A percentile compares a stretch with the other conserved stretches of the same genome.
Conservation (phyloP, 2,113 vertebrate genomes). For the Rhineura floridana region DNA sequence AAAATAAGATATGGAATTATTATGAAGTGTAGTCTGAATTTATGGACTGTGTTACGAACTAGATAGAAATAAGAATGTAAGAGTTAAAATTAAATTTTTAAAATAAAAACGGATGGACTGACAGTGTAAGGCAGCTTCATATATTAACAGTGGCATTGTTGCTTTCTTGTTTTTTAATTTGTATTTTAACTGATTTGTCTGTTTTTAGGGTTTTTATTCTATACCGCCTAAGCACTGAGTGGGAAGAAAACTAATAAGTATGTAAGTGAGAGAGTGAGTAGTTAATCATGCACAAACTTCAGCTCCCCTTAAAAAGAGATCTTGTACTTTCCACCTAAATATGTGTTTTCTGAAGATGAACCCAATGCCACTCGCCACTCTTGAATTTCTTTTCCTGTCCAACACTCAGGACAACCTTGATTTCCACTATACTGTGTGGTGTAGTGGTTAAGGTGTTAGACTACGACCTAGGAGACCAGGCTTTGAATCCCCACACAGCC, state of each 20-base stretch:
- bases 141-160: neutral
- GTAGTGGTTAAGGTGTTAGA: no score
- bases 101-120: neutral
- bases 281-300: conserved; percentile 35
- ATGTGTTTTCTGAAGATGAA: neutral
- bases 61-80: neutral
- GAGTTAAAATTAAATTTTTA: neutral
- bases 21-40: no score
- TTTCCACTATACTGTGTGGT: neutral
- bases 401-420: conserved; percentile 32
- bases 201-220: neutral
- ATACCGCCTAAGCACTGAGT: neutral
- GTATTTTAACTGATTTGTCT: neutral
- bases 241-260: neutral
- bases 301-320: neutral
- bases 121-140: neutral
- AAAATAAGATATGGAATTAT: no score
- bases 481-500: no score
- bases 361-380: conserved; percentile 17
- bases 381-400: conserved; percentile 16
- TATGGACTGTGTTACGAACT: no score
- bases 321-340: conserved; percentile 47
- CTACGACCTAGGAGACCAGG: no score
- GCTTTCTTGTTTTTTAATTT: neutral
- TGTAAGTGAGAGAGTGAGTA: neutral